Percentiles rank a stretch among this genome's conserved stretches.
Conservation (phyloP, 2,113 vertebrate genomes). For the Equus przewalskii region DNA sequence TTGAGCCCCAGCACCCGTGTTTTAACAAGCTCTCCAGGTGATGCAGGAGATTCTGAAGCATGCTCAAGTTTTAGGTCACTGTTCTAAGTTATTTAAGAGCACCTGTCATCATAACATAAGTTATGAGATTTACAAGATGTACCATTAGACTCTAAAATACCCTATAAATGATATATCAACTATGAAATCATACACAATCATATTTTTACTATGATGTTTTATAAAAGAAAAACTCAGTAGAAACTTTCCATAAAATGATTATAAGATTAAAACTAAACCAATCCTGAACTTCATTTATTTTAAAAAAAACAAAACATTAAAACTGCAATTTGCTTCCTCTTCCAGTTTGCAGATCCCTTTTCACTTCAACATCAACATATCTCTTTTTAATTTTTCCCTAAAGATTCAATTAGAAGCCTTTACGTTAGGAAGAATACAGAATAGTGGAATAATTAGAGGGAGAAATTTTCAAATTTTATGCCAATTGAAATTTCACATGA, state of each 20-base stretch:
- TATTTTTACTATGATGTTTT: not conserved
- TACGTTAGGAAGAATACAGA: conserved; percentile 24
- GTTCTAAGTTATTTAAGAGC: conserved; percentile 11
- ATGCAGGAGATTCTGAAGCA: conserved; percentile 2
- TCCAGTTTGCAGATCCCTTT: conserved; percentile 29
- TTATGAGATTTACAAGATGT: not conserved
- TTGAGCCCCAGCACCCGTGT: not conserved
- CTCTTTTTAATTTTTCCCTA: conserved; percentile 45
- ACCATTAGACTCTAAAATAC: not conserved
- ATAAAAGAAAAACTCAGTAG: conserved; percentile 37
- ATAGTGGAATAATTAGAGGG: not conserved
- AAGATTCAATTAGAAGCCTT: conserved; percentile 19
- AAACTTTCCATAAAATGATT: conserved; percentile 22
- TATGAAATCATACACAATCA: not conserved
- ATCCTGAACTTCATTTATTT: not conserved
- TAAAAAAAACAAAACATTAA: not conserved
- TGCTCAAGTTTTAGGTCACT: conserved; percentile 14
- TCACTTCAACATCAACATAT: conserved; percentile 23
- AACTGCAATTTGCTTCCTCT: conserved; percentile 28
- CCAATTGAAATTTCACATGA: not conserved
- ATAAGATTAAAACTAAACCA: conserved; percentile 45
- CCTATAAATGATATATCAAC: not conserved
- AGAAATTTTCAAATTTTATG: conserved; percentile 20
- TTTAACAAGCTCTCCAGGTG: not conserved
- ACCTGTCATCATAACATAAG: not conserved